phyloP scores from a whole-genome alignment of 2,888 invertebrate genomes.

The Campoletis raptor region DNA sequence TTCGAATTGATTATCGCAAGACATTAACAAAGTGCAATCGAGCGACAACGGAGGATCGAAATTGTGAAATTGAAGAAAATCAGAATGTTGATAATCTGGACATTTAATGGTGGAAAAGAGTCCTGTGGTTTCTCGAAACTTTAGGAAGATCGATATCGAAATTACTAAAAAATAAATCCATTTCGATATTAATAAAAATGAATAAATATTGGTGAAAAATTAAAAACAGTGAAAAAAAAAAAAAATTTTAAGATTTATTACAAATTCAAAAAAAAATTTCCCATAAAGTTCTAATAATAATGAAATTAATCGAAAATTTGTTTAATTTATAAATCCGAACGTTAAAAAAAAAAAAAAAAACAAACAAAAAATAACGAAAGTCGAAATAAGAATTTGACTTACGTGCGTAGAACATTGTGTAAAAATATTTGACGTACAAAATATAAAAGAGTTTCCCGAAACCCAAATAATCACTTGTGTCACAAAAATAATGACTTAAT shows the following conservation, averaged over 20 bases:
- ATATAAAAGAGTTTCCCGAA: neutral
- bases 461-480: slow-evolving; percentile 1
- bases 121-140: slow-evolving; percentile 24
- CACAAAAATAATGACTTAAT: slow-evolving; percentile 5
- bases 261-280: neutral
- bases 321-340: neutral
- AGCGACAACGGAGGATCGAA: slow-evolving; percentile 15
- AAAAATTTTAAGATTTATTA: too few species aligned
- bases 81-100: slow-evolving; percentile 33
- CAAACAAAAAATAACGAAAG: neutral
- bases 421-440: slow-evolving; percentile 1
- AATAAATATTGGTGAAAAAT: neutral
- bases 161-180: slow-evolving; percentile 37
- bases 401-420: slow-evolving; percentile 50
- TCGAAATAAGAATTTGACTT: slow-evolving; percentile 30
- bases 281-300: too few species aligned
- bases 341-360: neutral
- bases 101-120: slow-evolving; percentile 62
- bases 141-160: slow-evolving; percentile 29
- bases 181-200: neutral
- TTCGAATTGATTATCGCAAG: slow-evolving; percentile 37
- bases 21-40: slow-evolving; percentile 58
- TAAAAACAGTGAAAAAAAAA: neutral
- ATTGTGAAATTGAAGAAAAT: slow-evolving; percentile 29
- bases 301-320: neutral